Conservation (phyloP, 1,140 invertebrate genomes). For the Micrasema longulum region DNA sequence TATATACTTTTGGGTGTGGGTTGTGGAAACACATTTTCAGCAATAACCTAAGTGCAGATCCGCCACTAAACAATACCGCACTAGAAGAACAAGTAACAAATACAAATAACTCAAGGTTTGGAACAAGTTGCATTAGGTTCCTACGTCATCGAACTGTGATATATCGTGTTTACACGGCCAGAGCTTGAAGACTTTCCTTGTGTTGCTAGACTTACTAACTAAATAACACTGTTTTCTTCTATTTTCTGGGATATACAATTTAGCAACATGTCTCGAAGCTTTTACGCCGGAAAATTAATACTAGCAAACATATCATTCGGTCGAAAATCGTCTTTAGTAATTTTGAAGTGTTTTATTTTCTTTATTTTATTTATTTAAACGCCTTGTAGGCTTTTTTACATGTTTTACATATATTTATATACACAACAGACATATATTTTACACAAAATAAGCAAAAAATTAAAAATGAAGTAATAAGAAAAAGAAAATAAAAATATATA, state of each 20-base stretch:
- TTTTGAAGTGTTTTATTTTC: too few relatives aligned
- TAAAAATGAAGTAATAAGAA: too few relatives aligned
- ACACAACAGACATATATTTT: too few relatives aligned
- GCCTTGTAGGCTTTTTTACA: too few relatives aligned
- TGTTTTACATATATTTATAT: too few relatives aligned
- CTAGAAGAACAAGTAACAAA: neutral
- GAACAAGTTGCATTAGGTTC: conserved; percentile 12
- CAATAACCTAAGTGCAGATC: conserved; percentile 5
- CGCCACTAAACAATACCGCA: neutral
- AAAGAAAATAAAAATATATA: too few relatives aligned
- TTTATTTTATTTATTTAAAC: too few relatives aligned
- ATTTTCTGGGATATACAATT: conserved; percentile 9
- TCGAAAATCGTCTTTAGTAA: too few relatives aligned
- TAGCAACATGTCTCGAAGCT: conserved; percentile 5
- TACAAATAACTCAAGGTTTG: conserved; percentile 2
- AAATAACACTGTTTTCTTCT: conserved; percentile 24
- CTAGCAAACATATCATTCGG: too few relatives aligned
- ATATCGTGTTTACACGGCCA: conserved; percentile 48
- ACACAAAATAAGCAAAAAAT: too few relatives aligned
- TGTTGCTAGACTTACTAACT: conserved; percentile 24
- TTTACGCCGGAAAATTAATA: neutral
- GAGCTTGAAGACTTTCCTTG: conserved; percentile 23
- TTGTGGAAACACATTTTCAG: neutral
- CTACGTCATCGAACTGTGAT: conserved; percentile 41
- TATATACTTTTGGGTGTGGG: too few relatives aligned